These are phyloP conservation scores for Phalacrocorax pelagicus DNA, from an alignment of 2,113 vertebrate genomes.

Conservation along the genomic window DNA sequence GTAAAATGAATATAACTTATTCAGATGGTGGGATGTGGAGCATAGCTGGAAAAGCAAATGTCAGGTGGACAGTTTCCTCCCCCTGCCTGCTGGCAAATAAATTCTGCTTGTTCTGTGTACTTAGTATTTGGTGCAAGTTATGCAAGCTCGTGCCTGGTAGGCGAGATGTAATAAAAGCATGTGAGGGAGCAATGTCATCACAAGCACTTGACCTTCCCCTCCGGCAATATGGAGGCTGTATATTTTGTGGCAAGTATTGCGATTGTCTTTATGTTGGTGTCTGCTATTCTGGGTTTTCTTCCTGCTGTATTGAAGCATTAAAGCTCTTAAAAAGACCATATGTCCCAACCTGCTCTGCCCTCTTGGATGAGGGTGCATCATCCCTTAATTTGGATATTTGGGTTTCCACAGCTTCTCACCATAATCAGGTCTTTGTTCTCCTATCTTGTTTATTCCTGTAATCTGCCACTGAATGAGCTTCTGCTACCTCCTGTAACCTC, in stretches of 20 bases:
- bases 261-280: neutral
- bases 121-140: constrained; percentile 37
- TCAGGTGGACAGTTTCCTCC: constrained; percentile 17
- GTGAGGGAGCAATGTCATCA: constrained; percentile 54
- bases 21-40: constrained; percentile 7
- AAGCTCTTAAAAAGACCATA: constrained; percentile 57
- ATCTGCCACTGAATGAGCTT: constrained; percentile 39
- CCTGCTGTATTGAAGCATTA: constrained; percentile 31
- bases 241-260: constrained; percentile 39
- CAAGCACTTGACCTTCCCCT: constrained; percentile 62
- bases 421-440: constrained; percentile 56
- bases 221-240: constrained; percentile 25
- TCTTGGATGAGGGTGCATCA: constrained; percentile 7
- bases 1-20: constrained; percentile 48
- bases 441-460: constrained; percentile 49
- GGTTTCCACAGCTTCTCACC: constrained; percentile 36
- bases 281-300: constrained; percentile 18
- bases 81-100: constrained; percentile 40
- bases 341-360: constrained; percentile 29
- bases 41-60: constrained; percentile 31
- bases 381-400: constrained; percentile 60
- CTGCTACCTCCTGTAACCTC: constrained; percentile 27
- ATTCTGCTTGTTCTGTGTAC: constrained; percentile 49
- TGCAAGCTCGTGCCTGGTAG: constrained; percentile 45
- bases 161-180: constrained; percentile 60